Conservation (phyloP, 2,797 vertebrate species). For the Melanogrammus aeglefinus region DNA sequence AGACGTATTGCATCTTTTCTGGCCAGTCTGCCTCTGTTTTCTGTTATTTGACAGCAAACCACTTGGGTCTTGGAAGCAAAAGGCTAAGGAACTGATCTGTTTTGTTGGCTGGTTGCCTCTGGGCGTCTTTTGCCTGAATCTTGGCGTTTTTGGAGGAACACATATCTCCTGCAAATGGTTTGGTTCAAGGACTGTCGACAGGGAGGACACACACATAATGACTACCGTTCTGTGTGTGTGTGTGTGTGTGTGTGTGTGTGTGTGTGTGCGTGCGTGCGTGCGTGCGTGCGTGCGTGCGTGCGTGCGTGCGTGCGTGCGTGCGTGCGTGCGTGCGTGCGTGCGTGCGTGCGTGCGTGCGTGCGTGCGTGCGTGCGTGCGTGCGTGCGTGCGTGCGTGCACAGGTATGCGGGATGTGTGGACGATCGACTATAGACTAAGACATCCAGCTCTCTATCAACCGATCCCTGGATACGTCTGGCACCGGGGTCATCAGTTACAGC, state of each 20-base stretch:
- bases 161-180: neutral
- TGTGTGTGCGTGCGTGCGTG: neutral
- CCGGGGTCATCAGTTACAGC: constrained; percentile 8
- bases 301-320: neutral
- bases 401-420: neutral
- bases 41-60: neutral
- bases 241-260: neutral
- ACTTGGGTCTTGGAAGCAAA: neutral
- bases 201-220: neutral
- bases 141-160: constrained; percentile 7
- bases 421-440: neutral
- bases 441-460: neutral
- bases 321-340: neutral
- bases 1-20: neutral
- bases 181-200: neutral
- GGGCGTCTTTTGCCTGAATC: constrained; percentile 6
- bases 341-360: neutral
- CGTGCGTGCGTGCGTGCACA: neutral
- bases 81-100: neutral
- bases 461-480: constrained; percentile 4
- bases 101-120: neutral
- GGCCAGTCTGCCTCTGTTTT: neutral
- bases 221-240: neutral
- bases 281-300: neutral
- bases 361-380: neutral